Conservation (phyloP, 2,888 invertebrate genomes). For the Tortrix viridana region DNA sequence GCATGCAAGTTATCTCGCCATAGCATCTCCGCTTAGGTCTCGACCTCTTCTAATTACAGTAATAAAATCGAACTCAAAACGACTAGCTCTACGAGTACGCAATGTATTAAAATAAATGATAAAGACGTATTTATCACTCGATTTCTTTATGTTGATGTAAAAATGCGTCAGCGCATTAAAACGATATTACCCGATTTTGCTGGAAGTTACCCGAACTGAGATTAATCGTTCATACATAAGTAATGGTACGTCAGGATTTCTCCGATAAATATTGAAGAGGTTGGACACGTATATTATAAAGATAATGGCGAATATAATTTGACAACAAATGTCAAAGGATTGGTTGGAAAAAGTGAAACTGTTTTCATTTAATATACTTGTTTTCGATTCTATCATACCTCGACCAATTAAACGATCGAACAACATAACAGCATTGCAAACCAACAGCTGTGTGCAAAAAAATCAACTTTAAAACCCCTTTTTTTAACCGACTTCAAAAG, state of each 20-base stretch:
- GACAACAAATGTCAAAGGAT: constrained; percentile 18
- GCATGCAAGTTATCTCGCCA: no score
- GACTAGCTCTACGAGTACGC: no score
- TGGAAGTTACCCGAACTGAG: constrained; percentile 5
- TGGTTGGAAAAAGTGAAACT: constrained; percentile 16
- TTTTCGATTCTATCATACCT: background rate
- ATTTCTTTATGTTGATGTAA: background rate
- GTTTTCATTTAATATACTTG: background rate
- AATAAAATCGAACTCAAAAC: no score
- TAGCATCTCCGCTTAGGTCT: no score
- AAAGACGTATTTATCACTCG: no score
- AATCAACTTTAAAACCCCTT: no score
- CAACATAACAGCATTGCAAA: no score
- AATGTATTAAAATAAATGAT: no score
- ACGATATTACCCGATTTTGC: background rate
- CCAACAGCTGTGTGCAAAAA: no score
- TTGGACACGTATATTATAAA: background rate
- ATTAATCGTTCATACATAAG: constrained; percentile 19
- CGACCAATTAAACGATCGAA: no score
- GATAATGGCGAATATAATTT: constrained; percentile 11
- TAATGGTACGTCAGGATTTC: constrained; percentile 9
- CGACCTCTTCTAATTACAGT: no score
- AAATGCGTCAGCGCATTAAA: background rate
- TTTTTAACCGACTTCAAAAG: no score
- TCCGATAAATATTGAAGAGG: constrained; percentile 27